A percentile compares a stretch with the other conserved stretches of the same genome.
phyloP scores from a whole-genome alignment of 35 echinoderm and acorn worm genomes.

The Acanthaster planci region DNA sequence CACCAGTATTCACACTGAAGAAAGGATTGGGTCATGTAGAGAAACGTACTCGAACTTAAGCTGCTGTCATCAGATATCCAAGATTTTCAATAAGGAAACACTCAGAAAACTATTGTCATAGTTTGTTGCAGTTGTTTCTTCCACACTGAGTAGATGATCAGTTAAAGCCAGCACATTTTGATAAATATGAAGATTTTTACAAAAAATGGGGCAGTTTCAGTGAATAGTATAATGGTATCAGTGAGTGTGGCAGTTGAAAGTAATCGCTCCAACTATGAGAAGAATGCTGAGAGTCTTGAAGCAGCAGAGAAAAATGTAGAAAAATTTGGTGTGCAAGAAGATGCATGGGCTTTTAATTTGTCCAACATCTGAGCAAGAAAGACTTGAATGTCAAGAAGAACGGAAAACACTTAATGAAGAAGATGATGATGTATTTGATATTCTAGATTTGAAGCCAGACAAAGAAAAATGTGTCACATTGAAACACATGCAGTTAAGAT shows the following conservation, averaged over 20 bases:
- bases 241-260: slow-evolving; percentile 41
- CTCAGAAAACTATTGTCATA: slow-evolving; percentile 51
- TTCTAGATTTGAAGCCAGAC: slow-evolving; percentile 33
- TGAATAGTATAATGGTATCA: slow-evolving; percentile 3
- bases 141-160: slow-evolving; percentile 47
- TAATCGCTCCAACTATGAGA: slow-evolving; percentile 34
- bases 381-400: slow-evolving; percentile 25
- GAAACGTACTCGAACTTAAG: slow-evolving; percentile 43
- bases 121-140: slow-evolving; percentile 41
- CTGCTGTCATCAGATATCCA: slow-evolving; percentile 50
- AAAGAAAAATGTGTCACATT: slow-evolving; percentile 10
- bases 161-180: slow-evolving; percentile 42
- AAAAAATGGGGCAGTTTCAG: slow-evolving; percentile 15
- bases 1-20: slow-evolving; percentile 20
- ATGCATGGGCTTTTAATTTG: slow-evolving; percentile 62
- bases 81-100: slow-evolving; percentile 24
- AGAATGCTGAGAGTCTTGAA: slow-evolving; percentile 34
- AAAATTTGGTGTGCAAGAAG: slow-evolving; percentile 34
- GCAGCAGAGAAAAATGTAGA: slow-evolving; percentile 28
- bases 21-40: slow-evolving; percentile 41
- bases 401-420: neutral
- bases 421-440: slow-evolving; percentile 39
- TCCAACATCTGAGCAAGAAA: slow-evolving; percentile 56
- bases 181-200: slow-evolving; percentile 50
- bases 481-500: slow-evolving; percentile 33